Percentiles rank a stretch among this genome's conserved stretches.
Conservation (phyloP, 2,113 vertebrate genomes). For the Columba livia region DNA sequence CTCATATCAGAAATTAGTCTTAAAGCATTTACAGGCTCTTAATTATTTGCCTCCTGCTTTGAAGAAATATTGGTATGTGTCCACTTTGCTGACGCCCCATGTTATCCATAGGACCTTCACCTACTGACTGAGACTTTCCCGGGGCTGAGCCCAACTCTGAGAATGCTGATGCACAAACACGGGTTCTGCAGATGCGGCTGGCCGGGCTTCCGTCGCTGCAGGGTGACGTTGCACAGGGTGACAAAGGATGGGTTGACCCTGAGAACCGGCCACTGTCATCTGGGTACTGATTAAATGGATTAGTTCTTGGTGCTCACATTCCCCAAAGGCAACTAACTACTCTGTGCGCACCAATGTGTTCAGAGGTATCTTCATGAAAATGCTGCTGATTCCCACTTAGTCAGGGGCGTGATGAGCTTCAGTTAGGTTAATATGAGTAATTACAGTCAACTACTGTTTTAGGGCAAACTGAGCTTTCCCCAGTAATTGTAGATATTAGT, state of each 20-base stretch:
- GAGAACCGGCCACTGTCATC: not conserved
- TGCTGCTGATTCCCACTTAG: not conserved
- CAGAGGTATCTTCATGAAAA: not conserved
- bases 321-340: not conserved
- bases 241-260: not conserved
- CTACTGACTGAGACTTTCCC: accelerated
- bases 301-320: not conserved
- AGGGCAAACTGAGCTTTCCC: not conserved
- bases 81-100: accelerated
- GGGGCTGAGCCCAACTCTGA: not conserved
- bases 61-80: accelerated
- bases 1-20: not conserved
- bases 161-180: accelerated
- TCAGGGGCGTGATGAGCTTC: not conserved
- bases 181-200: not conserved
- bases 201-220: not conserved
- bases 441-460: not conserved
- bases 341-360: accelerated
- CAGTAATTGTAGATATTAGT: not conserved
- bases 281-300: not conserved
- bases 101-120: not conserved
- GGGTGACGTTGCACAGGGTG: not conserved
- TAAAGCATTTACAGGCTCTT: not conserved
- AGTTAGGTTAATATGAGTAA: not conserved
- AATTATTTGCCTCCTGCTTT: not conserved